Base-by-base conservation (phyloP, 2,888 invertebrate genomes). In the Spatulosminthurus flaviceps region DNA sequence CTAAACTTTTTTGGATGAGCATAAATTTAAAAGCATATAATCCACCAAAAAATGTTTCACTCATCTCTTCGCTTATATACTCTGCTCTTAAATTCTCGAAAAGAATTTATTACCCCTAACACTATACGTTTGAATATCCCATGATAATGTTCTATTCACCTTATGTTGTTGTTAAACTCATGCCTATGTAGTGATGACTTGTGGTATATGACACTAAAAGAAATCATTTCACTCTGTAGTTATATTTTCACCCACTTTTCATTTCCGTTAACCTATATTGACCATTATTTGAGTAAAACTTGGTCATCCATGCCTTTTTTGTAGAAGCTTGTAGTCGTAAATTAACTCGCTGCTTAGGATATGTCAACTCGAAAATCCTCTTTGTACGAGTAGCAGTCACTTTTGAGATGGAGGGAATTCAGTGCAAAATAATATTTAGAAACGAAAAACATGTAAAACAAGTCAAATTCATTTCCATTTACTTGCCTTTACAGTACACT, bases 191-290 rank as follows among this genome's bases (percentile, higher is more conserved):
- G n/a, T n/a, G n/a, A n/a, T n/a, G n/a, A n/a, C n/a, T n/a, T n/a
- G n/a, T n/a, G n/a, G n/a, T n/a, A n/a, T n/a, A n/a, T n/a, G 9
- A 51, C 51, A 13, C n/a, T 51, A 19, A 51, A 51, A 51, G 19
- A 19, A 13, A 51, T 51, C 51, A 51, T 51, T 51, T 51, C n/a
- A 13, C 51, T 19, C n/a, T n/a, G n/a, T n/a, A n/a, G n/a, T n/a
- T n/a, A 16, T 51, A 51, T 51, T 51, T 51, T 51, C 51, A 51
- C 51, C 51, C 51, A 51, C 67, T 67, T 43, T 67, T 77, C 29
- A 77, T 77, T 77, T 77, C 67, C 77, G 74, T 74, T 77, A 67
- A 67, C 77, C 77, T 67, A 77, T 70, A 66, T 71, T 51, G 51
- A 51, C n/a, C 51, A 51, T 51, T 51, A 34, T 34, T 51, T 19